Base-by-base conservation (phyloP, 2,888 invertebrate species). In the Allacma fusca region DNA sequence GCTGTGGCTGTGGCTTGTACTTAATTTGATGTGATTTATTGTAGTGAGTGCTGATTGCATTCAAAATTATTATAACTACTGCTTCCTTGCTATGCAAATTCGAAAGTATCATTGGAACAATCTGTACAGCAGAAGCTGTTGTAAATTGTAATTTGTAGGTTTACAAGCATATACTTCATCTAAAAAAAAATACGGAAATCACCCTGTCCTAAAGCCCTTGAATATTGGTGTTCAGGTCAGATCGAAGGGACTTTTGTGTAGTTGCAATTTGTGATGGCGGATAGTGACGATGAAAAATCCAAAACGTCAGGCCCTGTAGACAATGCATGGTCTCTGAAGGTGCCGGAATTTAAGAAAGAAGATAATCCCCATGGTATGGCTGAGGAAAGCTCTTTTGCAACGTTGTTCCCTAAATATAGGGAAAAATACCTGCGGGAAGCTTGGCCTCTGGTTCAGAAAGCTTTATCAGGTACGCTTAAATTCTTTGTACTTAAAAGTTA, bases 331-430 rank as follows among this genome's bases (percentile, higher is more conserved):
- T 88, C 90, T 4, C 87, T 95, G 88, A 92, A 94, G 89, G 91
- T 96, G 81, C 95, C 96, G 0, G 90, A 92, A 84, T 98, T 98
- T 85, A 93, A 91, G 77, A 91, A 92, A 40, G 93, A 94, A 85
- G 93, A 98, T 86, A 98, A 97, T 88, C 95, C 94, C 77, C 90
- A 93, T 88, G 93, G 95, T 62, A 88, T 99, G 68, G 85, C 95
- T 12, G 94, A 95, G 86, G 97, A 98, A 88, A 97, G 97, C 86
- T 94, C 95, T 7, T 99, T 99, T 88, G 97, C 97, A 0, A 96
- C 96, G 0, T 88, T 98, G 21, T 99, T 99, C 87, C 99, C 99
- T 0, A 96, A 96, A 87, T 99, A 99, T 86, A 90, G 98, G 78
- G 99, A 99, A 87, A 93, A 95, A 85, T 99, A 99, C 87, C 88